These are phyloP conservation scores for Ypsolopha scabrella DNA, from an alignment of 2,888 invertebrate species.

Conservation along the genomic window DNA sequence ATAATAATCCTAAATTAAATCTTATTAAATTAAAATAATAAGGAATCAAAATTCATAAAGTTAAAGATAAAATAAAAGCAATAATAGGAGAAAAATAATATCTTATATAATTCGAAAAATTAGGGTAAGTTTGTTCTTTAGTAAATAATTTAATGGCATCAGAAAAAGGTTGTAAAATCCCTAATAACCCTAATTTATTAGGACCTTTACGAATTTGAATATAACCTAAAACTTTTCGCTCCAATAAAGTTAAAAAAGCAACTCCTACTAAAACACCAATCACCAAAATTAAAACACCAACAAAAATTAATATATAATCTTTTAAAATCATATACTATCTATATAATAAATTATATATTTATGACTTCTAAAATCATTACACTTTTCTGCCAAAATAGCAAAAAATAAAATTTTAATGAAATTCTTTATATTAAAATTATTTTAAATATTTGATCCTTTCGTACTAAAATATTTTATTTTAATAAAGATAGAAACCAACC, in stretches of 20 bases:
- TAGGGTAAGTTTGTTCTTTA: slow-evolving; percentile 72
- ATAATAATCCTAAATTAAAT: slow-evolving; percentile 72
- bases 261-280: slow-evolving; percentile 73
- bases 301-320: slow-evolving; percentile 48
- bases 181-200: slow-evolving; percentile 75
- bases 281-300: slow-evolving; percentile 64
- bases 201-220: slow-evolving; percentile 81
- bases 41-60: slow-evolving; percentile 71
- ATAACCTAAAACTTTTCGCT: slow-evolving; percentile 78
- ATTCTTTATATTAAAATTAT: slow-evolving; percentile 51
- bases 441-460: slow-evolving; percentile 79
- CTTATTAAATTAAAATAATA: slow-evolving; percentile 63
- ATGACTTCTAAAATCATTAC: slow-evolving; percentile 79
- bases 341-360: slow-evolving; percentile 65
- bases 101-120: slow-evolving; percentile 69
- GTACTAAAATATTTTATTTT: slow-evolving; percentile 75
- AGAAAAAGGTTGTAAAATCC: slow-evolving; percentile 77
- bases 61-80: slow-evolving; percentile 70
- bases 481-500: slow-evolving; percentile 87
- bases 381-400: slow-evolving; percentile 77
- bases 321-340: slow-evolving; percentile 64
- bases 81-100: slow-evolving; percentile 73
- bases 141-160: slow-evolving; percentile 81
- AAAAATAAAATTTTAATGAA: slow-evolving; percentile 15
- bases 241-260: slow-evolving; percentile 79